Evolutionary conservation across 2,888 invertebrate species (phyloP), one percentile per base, ranked within the genome.

Genomic region (Athetis lepigone): DNA sequence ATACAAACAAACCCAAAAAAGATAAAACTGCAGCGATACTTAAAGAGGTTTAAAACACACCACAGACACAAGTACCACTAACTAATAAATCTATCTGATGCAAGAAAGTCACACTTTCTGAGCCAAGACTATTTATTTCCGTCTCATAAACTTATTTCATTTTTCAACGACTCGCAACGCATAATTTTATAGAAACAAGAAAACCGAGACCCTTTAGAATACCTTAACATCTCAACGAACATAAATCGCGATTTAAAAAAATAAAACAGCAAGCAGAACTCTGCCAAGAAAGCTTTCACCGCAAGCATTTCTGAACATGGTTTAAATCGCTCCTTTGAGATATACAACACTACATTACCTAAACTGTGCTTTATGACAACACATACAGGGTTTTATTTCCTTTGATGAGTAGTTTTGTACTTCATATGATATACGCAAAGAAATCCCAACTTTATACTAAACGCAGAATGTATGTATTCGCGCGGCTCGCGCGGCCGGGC

Each of bases 211-310:
- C 73, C 75, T 77, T 71, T 70, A 77, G 73, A 80, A 76, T 79
- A 79, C 82, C 79, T 79, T 76, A 77, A 80, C 82, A 84, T 87
- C 85, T 85, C 71, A 77, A 69, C 74, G 77, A 80, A 87, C 85
- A 90, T 92, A 91, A 90, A 92, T 92, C 88, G 88, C 88, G 87
- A 90, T 92, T 92, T 71, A 90, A 88, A 91, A 77, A 92, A 92
- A 90, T 90, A 91, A 90, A 90, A 88, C 84, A 81, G 85, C 86
- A 85, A 88, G 87, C 88, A 88, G 89, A 90, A 87, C 87, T 87
- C 81, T 88, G 90, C 91, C 91, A 91, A 91, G 92, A 90, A 91
- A 91, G 90, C 92, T 92, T 91, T 91, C 91, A 88, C 89, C 89
- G 86, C 90, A 84, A 90, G 85, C 90, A 88, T 91, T 89, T 87